Evolutionary conservation across 2,888 invertebrate species (phyloP), one percentile per base, ranked within the genome.

Genomic region (Trisateles emortualis): DNA sequence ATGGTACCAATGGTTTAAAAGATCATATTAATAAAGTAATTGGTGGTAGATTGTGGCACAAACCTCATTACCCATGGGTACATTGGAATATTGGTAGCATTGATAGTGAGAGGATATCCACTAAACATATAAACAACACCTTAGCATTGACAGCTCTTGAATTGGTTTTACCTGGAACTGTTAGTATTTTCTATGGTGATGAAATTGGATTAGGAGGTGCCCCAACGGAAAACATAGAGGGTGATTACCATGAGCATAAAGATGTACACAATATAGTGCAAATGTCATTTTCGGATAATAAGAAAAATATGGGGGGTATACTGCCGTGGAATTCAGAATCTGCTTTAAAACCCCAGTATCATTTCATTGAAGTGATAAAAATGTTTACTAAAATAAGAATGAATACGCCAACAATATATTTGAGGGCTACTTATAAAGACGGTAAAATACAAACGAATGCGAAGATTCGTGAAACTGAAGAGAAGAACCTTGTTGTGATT

Each of bases 111-210:
- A 93, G 96, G 51, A 79, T 96, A 22, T 94, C 95, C 6, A 88
- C 91, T 1, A 81, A 94, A 54, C 89, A 93, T 61, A 74, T 85
- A 0, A 96, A 96, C 72, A 95, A 95, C 17, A 95, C 95, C 17
- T 86, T 96, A 38, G 96, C 96, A 1, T 94, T 95, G 3, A 94
- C 94, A 1, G 89, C 97, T 61, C 90, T 99, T 70, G 95, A 97
- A 76, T 92, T 98, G 79, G 95, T 96, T 88, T 90, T 99, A 32
- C 98, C 98, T 0, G 99, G 95, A 6, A 97, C 98, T 0, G 95
- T 97, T 0, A 96, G 95, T 67, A 95, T 98, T 70, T 97, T 98
- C 86, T 98, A 98, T 84, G 98, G 98, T 0, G 98, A 98, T 83
- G 98, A 98, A 93, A 95, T 98, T 59, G 96, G 96, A 1, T 88